Evolutionary conservation across 2,888 invertebrate genomes (phyloP), one percentile per base, ranked within the genome.

Genomic region (Cataglyphis livida): DNA sequence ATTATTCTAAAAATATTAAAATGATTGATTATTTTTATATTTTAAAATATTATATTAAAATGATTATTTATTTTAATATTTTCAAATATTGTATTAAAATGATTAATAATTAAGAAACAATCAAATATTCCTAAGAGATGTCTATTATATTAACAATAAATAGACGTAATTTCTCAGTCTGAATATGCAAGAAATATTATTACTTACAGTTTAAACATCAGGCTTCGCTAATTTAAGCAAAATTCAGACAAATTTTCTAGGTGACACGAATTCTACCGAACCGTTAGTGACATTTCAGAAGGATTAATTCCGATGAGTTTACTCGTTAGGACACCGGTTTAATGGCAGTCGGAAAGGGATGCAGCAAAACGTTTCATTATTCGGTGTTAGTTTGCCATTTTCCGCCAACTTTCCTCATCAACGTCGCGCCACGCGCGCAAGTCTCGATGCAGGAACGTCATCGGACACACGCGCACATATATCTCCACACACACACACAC

Each of bases 351-450:
- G 74, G 44, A 79, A 74, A 79, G 78, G 59, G 74, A 79, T 79
- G 78, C 78, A 74, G 44, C 78, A 74, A 79, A 79, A 79, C 78
- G 78, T 79, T 79, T 79, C 78, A 59, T 79, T 44, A 48, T 48
- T 74, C 78, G 51, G 78, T 41, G 78, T 59, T 59, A 74, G 35
- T 44, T 18, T 25, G 41, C 71, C 28, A 70, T 71, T 76, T 76
- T 76, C 71, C 41, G 44, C 59, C 21, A 79, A 79, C 78, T 79
- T 73, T 59, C 75, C 74, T 73, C 78, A 79, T 79, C 78, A 79
- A 59, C 74, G 78, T 74, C 44, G 74, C 35, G 59, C 66, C 65
- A 65, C 59, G 74, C 59, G 18, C 28, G 18, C 44, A 44, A n/a
- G 21, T 21, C 65, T 74, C 32, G 21, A 73, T 35, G 44, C 35